These are phyloP conservation scores for Lepidocyrtoides sp. DNA, from an alignment of 2,888 invertebrate genomes.

Conservation along the genomic window DNA sequence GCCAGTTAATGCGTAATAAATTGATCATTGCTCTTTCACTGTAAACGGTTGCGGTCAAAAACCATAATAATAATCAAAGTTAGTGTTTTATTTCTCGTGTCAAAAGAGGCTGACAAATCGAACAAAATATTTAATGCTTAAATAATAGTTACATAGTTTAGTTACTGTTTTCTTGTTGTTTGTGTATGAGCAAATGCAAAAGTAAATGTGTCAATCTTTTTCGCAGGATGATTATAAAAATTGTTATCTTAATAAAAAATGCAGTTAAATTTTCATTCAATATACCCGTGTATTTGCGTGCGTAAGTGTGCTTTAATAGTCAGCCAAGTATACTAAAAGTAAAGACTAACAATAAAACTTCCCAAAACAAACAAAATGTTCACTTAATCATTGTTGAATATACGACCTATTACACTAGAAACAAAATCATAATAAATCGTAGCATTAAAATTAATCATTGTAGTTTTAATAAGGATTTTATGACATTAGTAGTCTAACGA, in stretches of 20 bases:
- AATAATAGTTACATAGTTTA: not conserved
- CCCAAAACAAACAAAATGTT: not conserved
- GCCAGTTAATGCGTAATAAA: not conserved
- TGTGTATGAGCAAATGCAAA: not conserved
- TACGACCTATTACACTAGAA: no score
- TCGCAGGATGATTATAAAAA: no score
- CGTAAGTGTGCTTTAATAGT: constrained; percentile 17
- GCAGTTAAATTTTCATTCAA: not conserved
- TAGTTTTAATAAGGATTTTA: not conserved
- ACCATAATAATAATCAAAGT: not conserved
- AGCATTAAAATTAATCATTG: not conserved
- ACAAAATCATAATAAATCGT: no score
- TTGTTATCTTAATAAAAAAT: not conserved
- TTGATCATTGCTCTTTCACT: not conserved
- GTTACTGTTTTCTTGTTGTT: not conserved
- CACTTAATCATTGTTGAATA: not conserved
- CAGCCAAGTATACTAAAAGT: constrained; percentile 37
- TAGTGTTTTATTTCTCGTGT: not conserved
- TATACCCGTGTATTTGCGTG: not conserved
- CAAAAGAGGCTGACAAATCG: not conserved
- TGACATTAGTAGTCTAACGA: not conserved
- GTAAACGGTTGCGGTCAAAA: not conserved
- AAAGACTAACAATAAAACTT: constrained; percentile 26
- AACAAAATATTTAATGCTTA: not conserved
- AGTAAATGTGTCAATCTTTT: not conserved